phyloP scores from a whole-genome alignment of 2,797 vertebrate species.

The Sebastes trivittatus region DNA sequence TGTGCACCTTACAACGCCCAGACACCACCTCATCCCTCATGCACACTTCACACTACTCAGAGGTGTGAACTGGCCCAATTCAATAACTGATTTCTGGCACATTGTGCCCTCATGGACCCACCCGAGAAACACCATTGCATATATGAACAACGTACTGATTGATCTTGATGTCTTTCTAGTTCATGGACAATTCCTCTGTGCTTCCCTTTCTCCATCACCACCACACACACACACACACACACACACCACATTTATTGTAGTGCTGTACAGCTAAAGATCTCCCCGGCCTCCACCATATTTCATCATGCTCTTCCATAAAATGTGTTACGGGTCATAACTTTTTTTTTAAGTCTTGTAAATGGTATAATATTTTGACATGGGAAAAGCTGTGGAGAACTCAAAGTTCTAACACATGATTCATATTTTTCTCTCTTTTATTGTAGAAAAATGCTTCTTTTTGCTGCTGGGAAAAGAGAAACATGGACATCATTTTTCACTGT shows the following conservation, averaged over 20 bases:
- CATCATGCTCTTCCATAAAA: constrained; percentile 27
- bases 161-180: no score
- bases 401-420: constrained; percentile 40
- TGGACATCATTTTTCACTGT: constrained; percentile 29
- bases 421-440: constrained; percentile 24
- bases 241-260: not conserved
- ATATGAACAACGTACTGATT: no score
- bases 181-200: not conserved
- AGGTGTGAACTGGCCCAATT: not conserved
- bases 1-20: no score
- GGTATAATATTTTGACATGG: constrained; percentile 48
- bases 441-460: constrained; percentile 10
- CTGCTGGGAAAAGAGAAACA: constrained; percentile 44
- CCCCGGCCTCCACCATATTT: constrained; percentile 13
- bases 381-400: constrained; percentile 32
- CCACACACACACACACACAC: not conserved
- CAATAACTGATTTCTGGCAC: no score
- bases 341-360: constrained; percentile 37
- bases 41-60: not conserved
- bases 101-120: not conserved
- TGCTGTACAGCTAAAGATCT: not conserved
- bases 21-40: not conserved
- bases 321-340: constrained; percentile 18
- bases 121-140: not conserved
- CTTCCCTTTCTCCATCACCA: not conserved